phyloP scores from a whole-genome alignment of 2,888 invertebrate species.

The Heliothis peltigera region DNA sequence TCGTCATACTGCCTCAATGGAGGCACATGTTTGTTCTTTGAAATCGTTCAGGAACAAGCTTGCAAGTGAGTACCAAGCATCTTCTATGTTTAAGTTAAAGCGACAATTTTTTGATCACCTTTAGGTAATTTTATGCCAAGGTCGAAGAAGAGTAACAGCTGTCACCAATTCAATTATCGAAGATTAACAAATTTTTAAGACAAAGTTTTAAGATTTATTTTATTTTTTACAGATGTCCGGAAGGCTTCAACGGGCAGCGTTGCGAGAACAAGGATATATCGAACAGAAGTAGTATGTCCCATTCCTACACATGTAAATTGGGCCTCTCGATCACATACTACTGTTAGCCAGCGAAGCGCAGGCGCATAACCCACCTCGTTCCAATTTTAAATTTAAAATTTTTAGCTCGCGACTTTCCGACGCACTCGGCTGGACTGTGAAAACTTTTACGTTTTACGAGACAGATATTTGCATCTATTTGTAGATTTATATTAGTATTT shows the following conservation, averaged over 20 bases:
- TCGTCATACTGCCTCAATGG: conserved; percentile 95
- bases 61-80: conserved; percentile 93
- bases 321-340: conserved; percentile 94
- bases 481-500: conserved; percentile 51
- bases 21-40: conserved; percentile 95
- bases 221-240: conserved; percentile 92
- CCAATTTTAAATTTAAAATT: conserved; percentile 79
- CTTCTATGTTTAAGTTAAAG: background rate
- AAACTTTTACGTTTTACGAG: conserved; percentile 62
- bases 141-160: no score
- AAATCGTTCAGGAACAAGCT: conserved; percentile 94
- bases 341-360: conserved; percentile 90
- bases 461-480: conserved; percentile 58
- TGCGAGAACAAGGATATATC: conserved; percentile 95
- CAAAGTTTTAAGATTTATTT: conserved; percentile 26
- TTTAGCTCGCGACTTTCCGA: conserved; percentile 75
- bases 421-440: conserved; percentile 73
- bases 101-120: background rate
- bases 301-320: conserved; percentile 94
- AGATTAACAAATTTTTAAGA: background rate
- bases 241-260: conserved; percentile 94
- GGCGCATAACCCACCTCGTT: conserved; percentile 85
- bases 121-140: background rate
- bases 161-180: background rate
- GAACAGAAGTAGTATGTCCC: conserved; percentile 94